Evolutionary conservation across 1,140 invertebrate species (phyloP), one percentile per base, ranked within the genome.

Genomic region (Drosophila lini): DNA sequence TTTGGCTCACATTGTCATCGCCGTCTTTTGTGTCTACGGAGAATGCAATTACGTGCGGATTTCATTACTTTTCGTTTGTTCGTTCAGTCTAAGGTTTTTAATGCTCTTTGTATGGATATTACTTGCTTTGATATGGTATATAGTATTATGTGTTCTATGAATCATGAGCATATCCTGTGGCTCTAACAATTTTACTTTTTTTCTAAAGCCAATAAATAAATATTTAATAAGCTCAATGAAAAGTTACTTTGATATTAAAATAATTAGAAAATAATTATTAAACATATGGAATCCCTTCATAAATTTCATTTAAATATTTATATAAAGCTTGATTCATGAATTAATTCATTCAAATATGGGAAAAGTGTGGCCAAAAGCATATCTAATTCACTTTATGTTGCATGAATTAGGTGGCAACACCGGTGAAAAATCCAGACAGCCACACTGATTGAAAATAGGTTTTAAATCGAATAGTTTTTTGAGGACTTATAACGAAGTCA

Each of bases 41-140:
- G 52, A 91, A 91, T 91, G 81, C 89, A 91, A 91, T 91, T 91
- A 91, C 85, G 70, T 75, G 65, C 57, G 60, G 45, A 80, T 85
- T 86, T 86, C 63, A 77, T 84, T 85, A 80, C 73, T 50, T 74
- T 74, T 76, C 34, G 31, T 69, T 64, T 56, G 41, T 56, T 50
- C 19, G 48, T 60, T 71, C 53, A 4, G 16, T 67, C 34, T 40
- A 22, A 41, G 50, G 50, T 36, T 62, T 10, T 19, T 31, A 65
- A 41, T 65, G 41, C 22, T 45, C 57, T 65, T 65, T 45, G 8
- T 52, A 41, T 25, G 45, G 64, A 36, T 36, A 52, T 16, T 42
- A 25, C 52, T 38, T 3, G 19, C 15, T 34, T 45, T 64, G 44
- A 16, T 7, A 28, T 7, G 38, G 15, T 3, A 10, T 15, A 38